Conservation (phyloP, 1,140 invertebrate species). For the Pseudomyrmex sp. region DNA sequence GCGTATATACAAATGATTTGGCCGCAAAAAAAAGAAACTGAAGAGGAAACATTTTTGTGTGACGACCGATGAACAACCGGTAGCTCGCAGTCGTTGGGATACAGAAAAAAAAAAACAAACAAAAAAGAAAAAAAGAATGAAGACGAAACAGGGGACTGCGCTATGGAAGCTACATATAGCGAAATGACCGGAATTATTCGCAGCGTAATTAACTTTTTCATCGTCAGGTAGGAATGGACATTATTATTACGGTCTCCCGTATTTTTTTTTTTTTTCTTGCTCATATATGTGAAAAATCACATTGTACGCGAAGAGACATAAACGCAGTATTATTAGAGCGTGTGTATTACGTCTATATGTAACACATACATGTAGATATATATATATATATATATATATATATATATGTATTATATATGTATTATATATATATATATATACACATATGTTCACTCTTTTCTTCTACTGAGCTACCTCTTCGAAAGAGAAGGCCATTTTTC, state of each 20-base stretch:
- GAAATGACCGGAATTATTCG: constrained; percentile 9
- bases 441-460: constrained; percentile 10
- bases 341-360: not conserved
- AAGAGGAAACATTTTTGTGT: not conserved
- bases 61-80: not conserved
- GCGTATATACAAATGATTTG: not conserved
- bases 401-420: too few species aligned
- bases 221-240: not conserved
- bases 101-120: not conserved
- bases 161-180: constrained; percentile 62
- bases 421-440: not conserved
- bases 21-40: not conserved
- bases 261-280: not conserved
- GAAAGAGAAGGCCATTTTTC: constrained; percentile 77
- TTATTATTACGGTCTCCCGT: not conserved
- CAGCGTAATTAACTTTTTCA: constrained; percentile 3
- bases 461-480: constrained; percentile 48
- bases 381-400: not conserved
- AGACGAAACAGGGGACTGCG: not conserved
- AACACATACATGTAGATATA: not conserved
- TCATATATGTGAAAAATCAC: not conserved
- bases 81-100: not conserved
- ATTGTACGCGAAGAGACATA: too few species aligned
- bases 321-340: too few species aligned
- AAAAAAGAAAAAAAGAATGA: not conserved